A percentile compares a stretch with the other conserved stretches of the same genome.
Conservation (phyloP, 2,113 vertebrate genomes). For the Elgaria multicarinata region DNA sequence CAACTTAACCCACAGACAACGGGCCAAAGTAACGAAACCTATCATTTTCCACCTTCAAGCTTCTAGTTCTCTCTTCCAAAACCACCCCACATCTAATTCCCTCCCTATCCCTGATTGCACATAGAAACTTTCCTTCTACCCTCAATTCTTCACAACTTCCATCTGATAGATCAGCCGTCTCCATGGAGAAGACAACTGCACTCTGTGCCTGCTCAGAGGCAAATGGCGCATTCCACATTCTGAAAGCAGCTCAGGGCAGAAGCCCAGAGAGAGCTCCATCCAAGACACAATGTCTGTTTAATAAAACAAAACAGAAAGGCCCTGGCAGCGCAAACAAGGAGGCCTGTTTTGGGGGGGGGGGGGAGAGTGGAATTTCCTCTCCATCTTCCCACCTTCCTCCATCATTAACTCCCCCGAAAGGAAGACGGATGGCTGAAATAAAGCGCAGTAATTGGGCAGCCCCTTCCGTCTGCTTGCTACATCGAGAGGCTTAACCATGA, state of each 20-base stretch:
- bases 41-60: neutral
- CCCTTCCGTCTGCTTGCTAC: conserved; percentile 32
- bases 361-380: conserved; percentile 26
- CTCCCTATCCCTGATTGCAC: too few species aligned
- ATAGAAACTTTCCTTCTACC: too few species aligned
- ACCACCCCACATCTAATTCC: neutral
- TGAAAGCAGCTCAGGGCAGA: neutral
- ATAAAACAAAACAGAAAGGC: neutral
- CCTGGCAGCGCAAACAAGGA: neutral
- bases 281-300: neutral
- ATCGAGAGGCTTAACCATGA: conserved; percentile 32
- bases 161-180: neutral
- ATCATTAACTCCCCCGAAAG: neutral
- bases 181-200: neutral
- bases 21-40: too few species aligned
- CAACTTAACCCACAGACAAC: too few species aligned
- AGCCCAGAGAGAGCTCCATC: neutral
- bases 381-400: conserved; percentile 16
- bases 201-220: neutral
- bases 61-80: neutral
- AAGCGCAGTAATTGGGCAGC: conserved; percentile 44
- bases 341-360: neutral
- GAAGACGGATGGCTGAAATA: conserved; percentile 43
- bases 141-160: too few species aligned
- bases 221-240: neutral